A percentile compares a stretch with the other conserved stretches of the same genome.
Evolutionary conservation across 2,113 vertebrate species (phyloP).

Genomic region (Caloenas nicobarica): DNA sequence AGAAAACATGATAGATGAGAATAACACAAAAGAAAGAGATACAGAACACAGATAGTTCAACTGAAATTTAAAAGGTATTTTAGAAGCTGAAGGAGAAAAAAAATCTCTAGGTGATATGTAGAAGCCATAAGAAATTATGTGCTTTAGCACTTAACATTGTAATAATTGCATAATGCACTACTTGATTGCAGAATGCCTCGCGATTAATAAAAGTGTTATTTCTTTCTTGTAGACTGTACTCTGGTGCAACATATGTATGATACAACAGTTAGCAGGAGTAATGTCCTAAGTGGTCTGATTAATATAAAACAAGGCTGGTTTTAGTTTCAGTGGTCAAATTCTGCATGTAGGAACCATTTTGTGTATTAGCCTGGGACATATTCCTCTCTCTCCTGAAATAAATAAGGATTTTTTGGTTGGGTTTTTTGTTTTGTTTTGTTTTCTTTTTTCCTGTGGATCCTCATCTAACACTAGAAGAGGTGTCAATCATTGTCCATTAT

Average conservation of each 20-base stretch:
- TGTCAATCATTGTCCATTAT: not conserved
- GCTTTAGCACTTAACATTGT: not conserved
- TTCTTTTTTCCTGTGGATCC: not conserved
- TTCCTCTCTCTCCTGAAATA: not conserved
- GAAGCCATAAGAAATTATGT: not conserved
- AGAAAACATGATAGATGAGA: not conserved
- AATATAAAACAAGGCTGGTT: not conserved
- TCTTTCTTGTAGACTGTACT: not conserved
- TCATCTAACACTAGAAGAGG: not conserved
- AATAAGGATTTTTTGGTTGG: not conserved
- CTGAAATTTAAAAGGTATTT: not conserved
- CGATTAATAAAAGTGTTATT: not conserved
- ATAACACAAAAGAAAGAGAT: not conserved
- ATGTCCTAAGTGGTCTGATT: not conserved
- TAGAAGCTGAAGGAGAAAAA: not conserved
- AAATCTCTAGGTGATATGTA: not conserved
- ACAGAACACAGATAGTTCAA: not conserved
- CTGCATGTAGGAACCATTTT: not conserved
- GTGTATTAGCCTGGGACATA: not conserved
- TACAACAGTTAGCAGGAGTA: not conserved
- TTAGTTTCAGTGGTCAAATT: not conserved
- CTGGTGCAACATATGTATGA: fast-evolving
- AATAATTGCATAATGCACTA: not conserved
- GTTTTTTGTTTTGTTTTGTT: not conserved
- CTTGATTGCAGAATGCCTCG: not conserved